Conservation (phyloP, 2,113 vertebrate species). For the Crotalus helleri region DNA sequence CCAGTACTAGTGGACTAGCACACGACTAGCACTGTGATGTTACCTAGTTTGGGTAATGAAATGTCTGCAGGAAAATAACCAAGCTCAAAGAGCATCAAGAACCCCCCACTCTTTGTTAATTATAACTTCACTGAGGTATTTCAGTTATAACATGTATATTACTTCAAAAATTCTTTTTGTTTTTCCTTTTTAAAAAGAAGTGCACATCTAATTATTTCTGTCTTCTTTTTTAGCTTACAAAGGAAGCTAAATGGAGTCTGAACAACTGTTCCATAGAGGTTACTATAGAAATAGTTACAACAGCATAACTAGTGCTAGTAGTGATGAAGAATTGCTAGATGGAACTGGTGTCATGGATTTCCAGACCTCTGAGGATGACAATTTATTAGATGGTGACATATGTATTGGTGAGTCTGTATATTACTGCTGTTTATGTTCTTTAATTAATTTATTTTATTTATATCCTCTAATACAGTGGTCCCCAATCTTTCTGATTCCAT, state of each 20-base stretch:
- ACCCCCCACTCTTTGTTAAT: neutral
- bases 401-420: conserved; percentile 80
- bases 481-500: neutral
- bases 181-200: conserved; percentile 14
- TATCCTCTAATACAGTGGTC: neutral
- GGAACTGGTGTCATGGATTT: conserved; percentile 97
- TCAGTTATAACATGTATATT: neutral
- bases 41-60: neutral
- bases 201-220: neutral
- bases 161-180: conserved; percentile 7
- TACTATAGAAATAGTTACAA: conserved; percentile 98
- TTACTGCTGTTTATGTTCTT: neutral
- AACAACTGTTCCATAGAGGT: conserved; percentile 96
- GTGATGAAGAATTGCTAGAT: conserved; percentile 97
- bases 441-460: neutral
- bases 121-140: neutral
- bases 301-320: conserved; percentile 97
- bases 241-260: conserved; percentile 97
- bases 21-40: neutral
- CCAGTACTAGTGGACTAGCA: neutral
- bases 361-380: conserved; percentile 98
- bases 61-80: neutral
- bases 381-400: conserved; percentile 92
- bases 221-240: conserved; percentile 70
- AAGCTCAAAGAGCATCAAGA: neutral